These are phyloP conservation scores for Spongilla lacustris DNA, from an alignment of 37 sponge, comb jelly and placozoan species.

Conservation along the genomic window DNA sequence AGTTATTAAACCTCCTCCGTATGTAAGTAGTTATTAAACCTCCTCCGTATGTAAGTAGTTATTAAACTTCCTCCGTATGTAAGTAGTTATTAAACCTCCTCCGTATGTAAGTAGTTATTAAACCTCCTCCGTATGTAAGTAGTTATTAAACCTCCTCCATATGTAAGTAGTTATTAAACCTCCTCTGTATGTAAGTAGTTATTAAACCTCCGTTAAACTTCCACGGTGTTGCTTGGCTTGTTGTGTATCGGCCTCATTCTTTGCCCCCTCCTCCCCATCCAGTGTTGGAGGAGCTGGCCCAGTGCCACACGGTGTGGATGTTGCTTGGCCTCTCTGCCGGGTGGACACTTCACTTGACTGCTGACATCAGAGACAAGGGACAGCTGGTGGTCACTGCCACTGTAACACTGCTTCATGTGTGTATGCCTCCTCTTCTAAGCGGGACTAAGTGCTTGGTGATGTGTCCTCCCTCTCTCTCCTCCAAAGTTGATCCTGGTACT, in stretches of 20 bases:
- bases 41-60: slow-evolving; percentile 51
- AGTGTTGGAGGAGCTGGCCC: slow-evolving; percentile 63
- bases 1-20: slow-evolving; percentile 31
- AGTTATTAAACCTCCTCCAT: slow-evolving; percentile 28
- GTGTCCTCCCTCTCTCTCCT: neutral
- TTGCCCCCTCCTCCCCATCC: neutral
- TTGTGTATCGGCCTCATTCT: neutral
- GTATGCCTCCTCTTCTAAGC: neutral
- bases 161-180: slow-evolving; percentile 37
- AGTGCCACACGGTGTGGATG: slow-evolving; percentile 73
- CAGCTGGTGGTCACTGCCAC: slow-evolving; percentile 31
- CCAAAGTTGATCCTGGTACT: slow-evolving; percentile 46
- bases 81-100: slow-evolving; percentile 17
- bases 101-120: slow-evolving; percentile 49
- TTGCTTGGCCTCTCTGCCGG: slow-evolving; percentile 67
- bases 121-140: slow-evolving; percentile 58
- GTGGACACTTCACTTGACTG: slow-evolving; percentile 59
- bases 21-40: slow-evolving; percentile 37
- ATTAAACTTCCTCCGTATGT: slow-evolving; percentile 56
- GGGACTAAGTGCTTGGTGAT: neutral
- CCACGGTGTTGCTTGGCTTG: neutral
- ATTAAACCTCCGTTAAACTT: too few species aligned
- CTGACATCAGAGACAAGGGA: slow-evolving; percentile 36
- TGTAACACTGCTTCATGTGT: slow-evolving; percentile 36
- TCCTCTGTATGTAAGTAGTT: slow-evolving; percentile 51